Base-by-base conservation (phyloP, 2,888 invertebrate species). In the Dioctria rufipes region DNA sequence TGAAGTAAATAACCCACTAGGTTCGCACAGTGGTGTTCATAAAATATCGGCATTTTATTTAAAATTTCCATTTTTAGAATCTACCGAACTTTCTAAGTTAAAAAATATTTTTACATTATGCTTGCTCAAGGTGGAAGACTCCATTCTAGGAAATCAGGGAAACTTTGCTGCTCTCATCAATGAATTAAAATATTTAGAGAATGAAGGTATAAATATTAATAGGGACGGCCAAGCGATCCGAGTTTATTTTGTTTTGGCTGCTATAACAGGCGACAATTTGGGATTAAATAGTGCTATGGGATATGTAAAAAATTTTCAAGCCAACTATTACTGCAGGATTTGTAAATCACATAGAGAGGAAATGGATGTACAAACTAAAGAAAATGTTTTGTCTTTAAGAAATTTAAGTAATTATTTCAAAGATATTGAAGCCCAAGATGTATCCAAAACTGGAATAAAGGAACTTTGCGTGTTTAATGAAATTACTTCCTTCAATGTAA, bases 321-420 rank as follows among this genome's bases (percentile, higher is more conserved):
- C 83, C 4, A 84, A 81, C 13, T 25, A 61, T 61, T 61, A 61
- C 13, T 61, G 61, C 25, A 61, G 61, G 8, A 61, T 61, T 6
- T 61, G 61, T 25, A 61, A 13, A 37, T 61, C 61, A n/a, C n/a
- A 61, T 61, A 61, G 13, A 61, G 6, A 37, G 3, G 61, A 61
- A 61, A 61, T 61, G 61, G n/a, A 4, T 61, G 13, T 13, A 4
- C 25, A 61, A 25, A 4, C 13, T 3, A 25, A 61, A 13, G 61
- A 61, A 13, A 61, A 61, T 61, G 6, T 37, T 11, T 11, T 3
- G 8, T 5, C 61, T 25, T 13, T 61, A 61, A 61, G 61, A 61
- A 61, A 61, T 6, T 25, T 4, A 3, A 6, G 1, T 5, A 61
- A 61, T 37, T 61, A 61, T 25, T 61, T 61, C 8, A 25, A 61